phyloP scores from a whole-genome alignment of 2,888 invertebrate genomes.

The Megaustenia siamemsis region DNA sequence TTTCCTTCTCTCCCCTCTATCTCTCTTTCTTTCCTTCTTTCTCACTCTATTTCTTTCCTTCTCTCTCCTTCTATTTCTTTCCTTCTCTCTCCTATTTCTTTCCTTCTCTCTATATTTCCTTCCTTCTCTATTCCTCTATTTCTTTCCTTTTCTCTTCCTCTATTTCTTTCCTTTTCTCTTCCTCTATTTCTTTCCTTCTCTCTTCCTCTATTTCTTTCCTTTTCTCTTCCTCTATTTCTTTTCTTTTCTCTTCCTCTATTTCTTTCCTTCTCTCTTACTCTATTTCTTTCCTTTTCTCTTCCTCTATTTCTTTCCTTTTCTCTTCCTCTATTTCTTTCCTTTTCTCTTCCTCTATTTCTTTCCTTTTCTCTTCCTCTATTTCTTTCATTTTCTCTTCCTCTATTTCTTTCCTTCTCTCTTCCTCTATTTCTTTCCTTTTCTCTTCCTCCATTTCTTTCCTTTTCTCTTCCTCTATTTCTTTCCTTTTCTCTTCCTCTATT shows the following conservation, averaged over 20 bases:
- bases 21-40: too few relatives aligned
- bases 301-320: background rate
- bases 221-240: background rate
- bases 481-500: background rate
- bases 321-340: background rate
- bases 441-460: too few relatives aligned
- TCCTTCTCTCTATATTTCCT: too few relatives aligned
- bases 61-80: too few relatives aligned
- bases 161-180: background rate
- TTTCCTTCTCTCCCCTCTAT: too few relatives aligned
- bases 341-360: background rate
- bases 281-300: background rate
- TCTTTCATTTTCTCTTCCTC: background rate
- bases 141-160: background rate
- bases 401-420: background rate
- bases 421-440: background rate
- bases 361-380: too few relatives aligned
- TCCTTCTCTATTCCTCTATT: too few relatives aligned
- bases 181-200: background rate
- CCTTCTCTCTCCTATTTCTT: too few relatives aligned
- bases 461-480: too few relatives aligned
- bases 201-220: background rate
- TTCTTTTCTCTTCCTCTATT: background rate
- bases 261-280: background rate
- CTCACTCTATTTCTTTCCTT: too few relatives aligned